These are phyloP conservation scores for Polypedilum pembai DNA, from an alignment of 1,140 invertebrate genomes.

Conservation along the genomic window DNA sequence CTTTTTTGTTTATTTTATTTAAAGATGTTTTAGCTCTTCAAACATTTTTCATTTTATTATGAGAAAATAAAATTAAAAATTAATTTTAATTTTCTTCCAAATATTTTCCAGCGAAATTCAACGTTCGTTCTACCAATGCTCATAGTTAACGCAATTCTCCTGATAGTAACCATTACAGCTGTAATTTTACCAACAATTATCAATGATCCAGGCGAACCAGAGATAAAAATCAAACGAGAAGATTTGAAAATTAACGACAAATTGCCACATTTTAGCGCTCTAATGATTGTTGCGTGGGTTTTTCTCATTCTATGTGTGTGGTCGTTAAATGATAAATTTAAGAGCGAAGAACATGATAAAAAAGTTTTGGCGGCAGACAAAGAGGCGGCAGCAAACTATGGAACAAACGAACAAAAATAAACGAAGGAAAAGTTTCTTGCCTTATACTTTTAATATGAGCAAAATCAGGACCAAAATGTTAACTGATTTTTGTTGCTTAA, in stretches of 20 bases:
- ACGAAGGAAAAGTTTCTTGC: too few species aligned
- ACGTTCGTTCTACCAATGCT: constrained; percentile 3
- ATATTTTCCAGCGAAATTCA: neutral
- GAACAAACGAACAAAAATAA: neutral
- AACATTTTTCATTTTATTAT: too few species aligned
- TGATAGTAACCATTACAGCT: neutral
- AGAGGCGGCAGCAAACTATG: neutral
- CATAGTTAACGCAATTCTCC: neutral
- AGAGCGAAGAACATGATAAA: neutral
- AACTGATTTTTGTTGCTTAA: too few species aligned
- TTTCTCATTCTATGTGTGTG: neutral
- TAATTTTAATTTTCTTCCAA: too few species aligned
- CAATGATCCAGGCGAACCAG: neutral
- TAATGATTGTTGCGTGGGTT: neutral
- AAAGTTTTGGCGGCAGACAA: neutral
- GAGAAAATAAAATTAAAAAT: too few species aligned
- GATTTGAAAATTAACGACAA: neutral
- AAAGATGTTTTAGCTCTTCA: too few species aligned
- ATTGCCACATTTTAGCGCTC: neutral
- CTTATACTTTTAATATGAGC: too few species aligned
- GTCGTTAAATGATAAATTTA: neutral
- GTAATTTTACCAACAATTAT: neutral
- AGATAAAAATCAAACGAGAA: neutral
- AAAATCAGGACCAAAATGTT: too few species aligned
- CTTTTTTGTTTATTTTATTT: too few species aligned